A percentile compares a stretch with the other conserved stretches of the same genome.
phyloP scores from a whole-genome alignment of 2,113 vertebrate species.

The Perca flavescens region DNA sequence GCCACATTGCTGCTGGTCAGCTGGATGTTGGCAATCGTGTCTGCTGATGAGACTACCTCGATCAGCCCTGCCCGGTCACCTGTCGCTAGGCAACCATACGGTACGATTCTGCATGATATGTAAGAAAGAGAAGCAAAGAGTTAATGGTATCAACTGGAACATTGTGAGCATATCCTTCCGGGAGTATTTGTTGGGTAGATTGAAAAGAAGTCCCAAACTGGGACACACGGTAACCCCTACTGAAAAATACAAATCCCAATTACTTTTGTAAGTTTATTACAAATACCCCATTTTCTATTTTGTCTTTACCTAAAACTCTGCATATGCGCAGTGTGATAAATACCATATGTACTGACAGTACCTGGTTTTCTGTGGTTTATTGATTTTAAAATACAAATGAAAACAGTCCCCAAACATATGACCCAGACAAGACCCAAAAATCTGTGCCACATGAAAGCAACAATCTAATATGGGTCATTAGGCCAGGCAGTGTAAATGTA shows the following conservation, averaged over 20 bases:
- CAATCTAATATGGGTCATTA: not conserved
- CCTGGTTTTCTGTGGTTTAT: not conserved
- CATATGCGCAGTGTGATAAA: not conserved
- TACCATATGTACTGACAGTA: not conserved
- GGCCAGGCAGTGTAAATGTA: not conserved
- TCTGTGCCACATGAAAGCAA: not conserved
- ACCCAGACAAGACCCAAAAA: not conserved
- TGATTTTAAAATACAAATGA: not conserved
- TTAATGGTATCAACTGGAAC: not conserved
- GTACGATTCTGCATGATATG: conserved; percentile 87
- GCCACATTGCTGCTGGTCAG: conserved; percentile 97
- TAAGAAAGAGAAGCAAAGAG: not conserved
- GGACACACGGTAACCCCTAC: not conserved
- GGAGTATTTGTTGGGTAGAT: not conserved
- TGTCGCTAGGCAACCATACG: conserved; percentile 96
- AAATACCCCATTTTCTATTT: not conserved
- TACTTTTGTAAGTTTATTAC: not conserved
- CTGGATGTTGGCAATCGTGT: conserved; percentile 99
- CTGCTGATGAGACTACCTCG: conserved; percentile 95
- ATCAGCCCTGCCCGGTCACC: conserved; percentile 96
- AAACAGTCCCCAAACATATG: not conserved
- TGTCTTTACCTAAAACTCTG: not conserved
- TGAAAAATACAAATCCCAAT: not conserved
- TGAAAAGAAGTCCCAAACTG: not conserved
- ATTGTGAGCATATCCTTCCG: not conserved